Percentiles rank a stretch among this genome's conserved stretches.
These are phyloP conservation scores for Hipposideros larvatus DNA, from an alignment of 2,797 vertebrate genomes.

Conservation along the genomic window DNA sequence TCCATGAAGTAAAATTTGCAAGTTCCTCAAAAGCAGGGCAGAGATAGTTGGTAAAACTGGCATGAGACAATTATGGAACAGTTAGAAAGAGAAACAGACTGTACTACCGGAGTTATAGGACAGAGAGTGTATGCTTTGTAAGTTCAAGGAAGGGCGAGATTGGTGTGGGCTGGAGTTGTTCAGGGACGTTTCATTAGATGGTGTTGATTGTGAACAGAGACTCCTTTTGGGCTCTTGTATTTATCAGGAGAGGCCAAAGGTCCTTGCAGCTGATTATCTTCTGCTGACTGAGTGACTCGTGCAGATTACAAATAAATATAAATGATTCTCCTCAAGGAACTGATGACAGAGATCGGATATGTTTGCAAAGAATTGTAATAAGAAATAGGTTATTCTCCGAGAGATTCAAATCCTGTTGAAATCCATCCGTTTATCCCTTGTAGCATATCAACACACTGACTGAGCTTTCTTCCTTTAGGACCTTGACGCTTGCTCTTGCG, in stretches of 20 bases:
- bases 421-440: not conserved
- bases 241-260: constrained; percentile 42
- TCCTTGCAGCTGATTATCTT: constrained; percentile 2
- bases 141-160: not conserved
- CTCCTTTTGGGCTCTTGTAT: not conserved
- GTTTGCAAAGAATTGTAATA: constrained; percentile 11
- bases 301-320: constrained; percentile 52
- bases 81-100: not conserved
- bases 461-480: not conserved
- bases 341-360: constrained; percentile 6
- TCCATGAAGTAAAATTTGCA: not conserved
- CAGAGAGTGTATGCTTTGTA: not conserved
- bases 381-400: not conserved
- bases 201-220: not conserved
- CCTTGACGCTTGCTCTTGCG: not conserved
- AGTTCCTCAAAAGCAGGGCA: not conserved
- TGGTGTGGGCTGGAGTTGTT: not conserved
- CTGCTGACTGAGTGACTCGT: constrained; percentile 50
- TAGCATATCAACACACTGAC: rapidly evolving
- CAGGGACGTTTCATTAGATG: not conserved
- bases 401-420: not conserved
- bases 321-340: constrained; percentile 35
- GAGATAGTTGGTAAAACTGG: not conserved
- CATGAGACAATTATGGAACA: not conserved
- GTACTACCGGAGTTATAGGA: not conserved